Evolutionary conservation across 2,888 invertebrate species (phyloP), one percentile per base, ranked within the genome.

Genomic region (Mythimna vitellina): DNA sequence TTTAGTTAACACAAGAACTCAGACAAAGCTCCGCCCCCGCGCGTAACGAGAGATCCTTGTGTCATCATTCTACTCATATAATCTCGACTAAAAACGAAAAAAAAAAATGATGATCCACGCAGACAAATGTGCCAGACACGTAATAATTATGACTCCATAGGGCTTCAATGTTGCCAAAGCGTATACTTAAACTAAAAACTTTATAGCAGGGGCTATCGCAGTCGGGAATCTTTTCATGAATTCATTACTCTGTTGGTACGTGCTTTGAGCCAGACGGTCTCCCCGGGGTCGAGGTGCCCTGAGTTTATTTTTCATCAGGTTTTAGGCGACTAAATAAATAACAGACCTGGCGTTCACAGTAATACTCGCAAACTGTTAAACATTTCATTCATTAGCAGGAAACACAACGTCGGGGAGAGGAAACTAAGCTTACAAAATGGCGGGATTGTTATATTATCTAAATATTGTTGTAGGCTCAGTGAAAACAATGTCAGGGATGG

Each of bases 391-490:
- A 83, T 86, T 84, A 76, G 69, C 87, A 84, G 86, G 89, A 88
- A 89, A 82, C 80, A 78, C 73, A 70, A 79, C 77, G 79, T 87
- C 85, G 76, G 80, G 54, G 74, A 87, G 70, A 88, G 89, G 91
- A 89, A 92, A 89, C 87, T 87, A 88, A 86, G 88, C 82, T 81
- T 77, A 78, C 79, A 74, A 86, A 88, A 86, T 60, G 81, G 72
- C 65, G 70, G 76, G 65, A 80, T 76, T 81, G 84, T 83, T 86
- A 84, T 86, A 83, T 73, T 81, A 83, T 81, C 80, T 82, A 78
- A 88, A 83, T 85, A 83, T 78, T 83, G 75, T 74, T 77, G 73
- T 76, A 84, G 78, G 66, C 69, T 78, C 70, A 72, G 71, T 84
- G 78, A 75, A 80, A 80, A 81, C 78, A 84, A 77, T 49, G 80